Evolutionary conservation across 2,888 invertebrate genomes (phyloP).

Genomic region (Autographa gamma): DNA sequence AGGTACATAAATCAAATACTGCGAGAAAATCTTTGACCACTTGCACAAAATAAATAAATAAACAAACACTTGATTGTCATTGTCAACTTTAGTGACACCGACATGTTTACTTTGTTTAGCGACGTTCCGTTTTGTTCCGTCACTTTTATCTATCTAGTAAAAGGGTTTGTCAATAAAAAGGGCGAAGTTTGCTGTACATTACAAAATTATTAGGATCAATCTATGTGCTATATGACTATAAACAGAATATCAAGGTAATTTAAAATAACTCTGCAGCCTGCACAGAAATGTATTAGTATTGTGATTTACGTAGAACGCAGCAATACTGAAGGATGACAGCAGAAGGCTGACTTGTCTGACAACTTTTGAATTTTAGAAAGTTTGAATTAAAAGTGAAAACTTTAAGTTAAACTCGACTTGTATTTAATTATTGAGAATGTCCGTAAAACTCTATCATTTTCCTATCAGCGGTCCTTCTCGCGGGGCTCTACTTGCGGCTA

Average conservation of each 20-base stretch:
- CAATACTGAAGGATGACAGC: too few relatives aligned
- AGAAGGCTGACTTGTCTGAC: neutral
- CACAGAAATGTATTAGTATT: too few relatives aligned
- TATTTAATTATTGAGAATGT: conserved; percentile 28
- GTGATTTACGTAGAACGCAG: too few relatives aligned
- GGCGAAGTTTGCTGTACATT: too few relatives aligned
- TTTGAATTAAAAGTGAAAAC: neutral
- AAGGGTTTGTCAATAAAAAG: too few relatives aligned
- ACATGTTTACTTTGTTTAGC: too few relatives aligned
- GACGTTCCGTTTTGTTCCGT: too few relatives aligned
- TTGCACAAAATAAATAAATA: conserved; percentile 21
- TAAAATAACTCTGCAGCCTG: too few relatives aligned
- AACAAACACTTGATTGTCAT: conserved; percentile 32
- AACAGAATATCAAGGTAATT: too few relatives aligned
- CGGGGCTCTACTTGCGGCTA: conserved; percentile 89
- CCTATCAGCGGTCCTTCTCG: conserved; percentile 90
- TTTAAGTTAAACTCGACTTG: neutral
- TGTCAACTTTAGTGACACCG: neutral
- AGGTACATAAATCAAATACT: neutral
- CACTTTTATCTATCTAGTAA: too few relatives aligned
- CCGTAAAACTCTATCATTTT: conserved; percentile 89
- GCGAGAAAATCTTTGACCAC: neutral
- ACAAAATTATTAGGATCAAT: too few relatives aligned
- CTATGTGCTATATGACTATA: too few relatives aligned
- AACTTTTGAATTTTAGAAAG: neutral